These are phyloP conservation scores for Chymomyza procnemis DNA, from an alignment of 2,888 invertebrate genomes.

Conservation along the genomic window DNA sequence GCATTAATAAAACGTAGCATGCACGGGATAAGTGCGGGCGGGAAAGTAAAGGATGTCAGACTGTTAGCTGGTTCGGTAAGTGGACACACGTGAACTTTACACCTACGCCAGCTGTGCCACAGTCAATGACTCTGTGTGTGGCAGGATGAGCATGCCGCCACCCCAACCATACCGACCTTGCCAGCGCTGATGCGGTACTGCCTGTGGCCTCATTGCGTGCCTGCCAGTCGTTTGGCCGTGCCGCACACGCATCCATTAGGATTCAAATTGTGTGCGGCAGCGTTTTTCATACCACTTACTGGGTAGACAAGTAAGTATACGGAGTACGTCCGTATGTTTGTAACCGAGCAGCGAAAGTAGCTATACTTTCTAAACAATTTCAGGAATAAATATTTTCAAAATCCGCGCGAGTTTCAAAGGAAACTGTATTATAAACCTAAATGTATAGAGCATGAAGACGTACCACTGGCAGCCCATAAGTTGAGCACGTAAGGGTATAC, in stretches of 20 bases:
- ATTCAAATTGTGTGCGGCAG: slow-evolving; percentile 64
- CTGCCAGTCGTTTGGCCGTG: slow-evolving; percentile 60
- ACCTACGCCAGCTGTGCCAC: slow-evolving; percentile 71
- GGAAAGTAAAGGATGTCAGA: background rate
- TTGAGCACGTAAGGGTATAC: too few species aligned
- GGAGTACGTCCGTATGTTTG: too few species aligned
- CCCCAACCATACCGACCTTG: background rate
- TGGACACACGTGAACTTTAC: slow-evolving; percentile 76
- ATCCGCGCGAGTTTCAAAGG: too few species aligned
- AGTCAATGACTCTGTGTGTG: slow-evolving; percentile 11
- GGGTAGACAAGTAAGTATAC: too few species aligned
- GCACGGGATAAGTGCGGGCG: background rate
- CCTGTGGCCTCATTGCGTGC: slow-evolving; percentile 62
- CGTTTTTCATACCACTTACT: slow-evolving; percentile 22
- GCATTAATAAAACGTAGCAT: slow-evolving; percentile 65
- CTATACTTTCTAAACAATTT: too few species aligned
- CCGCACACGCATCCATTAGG: slow-evolving; percentile 72
- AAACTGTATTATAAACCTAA: too few species aligned
- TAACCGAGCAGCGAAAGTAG: too few species aligned
- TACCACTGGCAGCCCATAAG: too few species aligned
- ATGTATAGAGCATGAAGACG: too few species aligned
- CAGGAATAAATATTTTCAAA: too few species aligned
- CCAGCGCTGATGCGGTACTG: slow-evolving; percentile 30
- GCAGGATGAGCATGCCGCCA: background rate
- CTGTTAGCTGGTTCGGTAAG: slow-evolving; percentile 49